Percentiles rank a stretch among this genome's conserved stretches.
phyloP scores from a whole-genome alignment of 1,140 invertebrate genomes.

The Drosophila aff. region DNA sequence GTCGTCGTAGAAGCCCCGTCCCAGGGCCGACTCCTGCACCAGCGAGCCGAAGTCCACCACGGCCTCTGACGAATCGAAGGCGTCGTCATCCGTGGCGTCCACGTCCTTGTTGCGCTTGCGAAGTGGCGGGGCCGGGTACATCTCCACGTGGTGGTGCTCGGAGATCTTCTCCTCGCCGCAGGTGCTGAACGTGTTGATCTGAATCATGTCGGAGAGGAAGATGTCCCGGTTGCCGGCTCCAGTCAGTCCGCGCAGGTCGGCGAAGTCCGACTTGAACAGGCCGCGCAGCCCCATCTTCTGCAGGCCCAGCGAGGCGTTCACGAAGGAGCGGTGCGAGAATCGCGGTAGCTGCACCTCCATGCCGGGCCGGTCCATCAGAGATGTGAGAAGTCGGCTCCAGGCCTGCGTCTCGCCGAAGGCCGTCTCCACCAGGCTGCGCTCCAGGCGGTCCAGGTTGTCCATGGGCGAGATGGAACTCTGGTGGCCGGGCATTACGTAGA shows the following conservation, averaged over 20 bases:
- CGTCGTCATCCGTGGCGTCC: constrained; percentile 64
- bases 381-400: constrained; percentile 90
- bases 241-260: constrained; percentile 92
- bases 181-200: constrained; percentile 91
- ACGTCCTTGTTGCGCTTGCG: constrained; percentile 85
- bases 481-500: constrained; percentile 92
- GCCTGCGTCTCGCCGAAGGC: constrained; percentile 88
- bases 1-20: constrained; percentile 88
- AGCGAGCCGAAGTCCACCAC: constrained; percentile 71
- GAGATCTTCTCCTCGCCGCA: constrained; percentile 91
- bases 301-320: constrained; percentile 91
- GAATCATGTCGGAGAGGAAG: constrained; percentile 92
- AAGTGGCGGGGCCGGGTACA: constrained; percentile 89
- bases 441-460: constrained; percentile 90
- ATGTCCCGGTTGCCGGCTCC: constrained; percentile 90
- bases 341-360: constrained; percentile 93
- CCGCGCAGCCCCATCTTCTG: constrained; percentile 92
- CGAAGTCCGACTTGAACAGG: constrained; percentile 89
- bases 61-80: constrained; percentile 64
- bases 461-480: constrained; percentile 90
- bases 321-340: constrained; percentile 92
- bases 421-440: constrained; percentile 88
- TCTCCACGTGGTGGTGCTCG: constrained; percentile 91
- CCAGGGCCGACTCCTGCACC: constrained; percentile 86
- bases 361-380: constrained; percentile 89